Evolutionary conservation across 2,888 invertebrate genomes (phyloP).

Genomic region (Hylaea fasciaria): DNA sequence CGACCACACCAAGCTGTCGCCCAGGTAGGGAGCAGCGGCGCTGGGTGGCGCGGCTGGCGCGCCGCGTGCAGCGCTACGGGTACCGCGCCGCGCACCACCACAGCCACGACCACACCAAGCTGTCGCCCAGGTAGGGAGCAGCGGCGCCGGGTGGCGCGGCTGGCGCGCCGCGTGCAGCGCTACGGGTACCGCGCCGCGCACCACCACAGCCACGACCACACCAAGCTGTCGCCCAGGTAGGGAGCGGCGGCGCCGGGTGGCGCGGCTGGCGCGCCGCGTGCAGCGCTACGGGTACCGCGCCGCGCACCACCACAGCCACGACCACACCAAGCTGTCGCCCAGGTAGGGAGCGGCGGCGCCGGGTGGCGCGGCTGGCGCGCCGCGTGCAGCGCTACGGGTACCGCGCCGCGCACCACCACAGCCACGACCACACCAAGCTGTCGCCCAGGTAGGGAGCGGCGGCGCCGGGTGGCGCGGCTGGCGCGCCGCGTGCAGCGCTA

Average conservation of each 20-base stretch:
- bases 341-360: constrained; percentile 85
- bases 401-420: constrained; percentile 91
- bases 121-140: constrained; percentile 57
- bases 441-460: constrained; percentile 67
- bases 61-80: constrained; percentile 89
- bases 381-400: constrained; percentile 97
- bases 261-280: constrained; percentile 91
- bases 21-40: constrained; percentile 72
- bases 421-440: constrained; percentile 72
- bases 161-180: constrained; percentile 92
- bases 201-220: constrained; percentile 78
- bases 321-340: constrained; percentile 70
- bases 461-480: constrained; percentile 89
- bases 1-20: constrained; percentile 71
- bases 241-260: constrained; percentile 87
- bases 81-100: constrained; percentile 93
- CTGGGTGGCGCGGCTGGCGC: constrained; percentile 93
- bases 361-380: constrained; percentile 95
- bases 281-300: constrained; percentile 98
- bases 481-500: not conserved
- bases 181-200: constrained; percentile 96
- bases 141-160: constrained; percentile 90
- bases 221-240: constrained; percentile 67
- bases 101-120: constrained; percentile 73
- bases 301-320: constrained; percentile 86